Percentiles rank a stretch among this genome's conserved stretches.
Conservation (phyloP, 2,113 vertebrate genomes). For the Helogale parvula region DNA sequence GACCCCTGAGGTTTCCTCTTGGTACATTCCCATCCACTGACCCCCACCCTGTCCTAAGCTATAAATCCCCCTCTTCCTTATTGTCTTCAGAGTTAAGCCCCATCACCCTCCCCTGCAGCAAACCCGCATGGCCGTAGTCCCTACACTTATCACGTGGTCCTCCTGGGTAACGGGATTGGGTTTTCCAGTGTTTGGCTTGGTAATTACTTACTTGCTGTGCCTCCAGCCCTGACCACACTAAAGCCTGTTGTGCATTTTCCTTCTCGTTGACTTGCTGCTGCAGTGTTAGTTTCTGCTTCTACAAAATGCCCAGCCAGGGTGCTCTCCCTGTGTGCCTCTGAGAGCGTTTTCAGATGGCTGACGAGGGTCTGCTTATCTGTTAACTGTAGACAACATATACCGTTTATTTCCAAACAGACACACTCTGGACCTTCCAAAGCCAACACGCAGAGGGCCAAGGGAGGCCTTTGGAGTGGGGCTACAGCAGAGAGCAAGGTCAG, state of each 20-base stretch:
- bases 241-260: background rate
- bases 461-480: background rate
- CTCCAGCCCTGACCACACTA: background rate
- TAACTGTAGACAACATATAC: background rate
- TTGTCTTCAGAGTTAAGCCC: background rate
- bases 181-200: background rate
- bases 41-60: background rate
- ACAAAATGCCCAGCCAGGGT: background rate
- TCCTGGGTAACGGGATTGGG: background rate
- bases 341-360: background rate
- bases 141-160: background rate
- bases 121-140: background rate
- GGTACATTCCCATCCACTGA: background rate
- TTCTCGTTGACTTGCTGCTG: background rate
- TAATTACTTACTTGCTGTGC: constrained; percentile 5
- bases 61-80: background rate
- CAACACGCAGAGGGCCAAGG: background rate
- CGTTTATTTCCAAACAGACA: constrained; percentile 18
- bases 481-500: background rate
- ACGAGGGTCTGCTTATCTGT: background rate
- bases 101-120: background rate
- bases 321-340: background rate
- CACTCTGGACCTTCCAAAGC: background rate
- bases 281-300: constrained; percentile 7
- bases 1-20: background rate